Base-by-base conservation (phyloP, 2,888 invertebrate species). In the Coecobrya sp. region DNA sequence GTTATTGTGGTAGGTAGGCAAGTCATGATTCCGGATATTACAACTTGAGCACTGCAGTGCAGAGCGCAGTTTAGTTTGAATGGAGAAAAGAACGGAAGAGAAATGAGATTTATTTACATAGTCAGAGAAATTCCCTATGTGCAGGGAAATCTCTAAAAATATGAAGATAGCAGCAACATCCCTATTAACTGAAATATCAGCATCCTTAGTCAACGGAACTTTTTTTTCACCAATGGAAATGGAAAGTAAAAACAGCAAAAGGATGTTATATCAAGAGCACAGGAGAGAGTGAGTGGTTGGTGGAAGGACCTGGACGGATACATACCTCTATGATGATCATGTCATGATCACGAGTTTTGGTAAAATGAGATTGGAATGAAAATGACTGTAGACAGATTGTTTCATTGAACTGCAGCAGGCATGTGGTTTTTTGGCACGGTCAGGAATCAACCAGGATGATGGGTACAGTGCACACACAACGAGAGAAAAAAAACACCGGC, bases 41-140 rank as follows among this genome's bases (percentile, higher is more conserved):
- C 70, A 42, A 42, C 70, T 73, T 42, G 36, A 73, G 42, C 13
- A 10, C 19, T 73, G 42, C 8, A 36, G 70, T 73, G n/a, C 10
- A 73, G n/a, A n/a, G 7, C 11, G 70, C 19, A 42, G 36, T 36
- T 30, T n/a, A 27, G 8, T 27, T 13, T 25, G n/a, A 65, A 13
- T 30, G 52, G 19, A 45, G 19, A 79, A 13, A 27, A 86, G 73
- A 73, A 79, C 79, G 68, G 59, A 81, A 59, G 87, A 65, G 81
- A 52, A 88, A 81, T 55, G 55, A 89, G 70, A 89, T 84, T 36
- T 89, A 89, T 89, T 89, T 89, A 70, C 84, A 82, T 55, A 89
- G 82, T 70, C 89, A 89, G 52, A 49, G 22, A 89, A 89, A 84
- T 89, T 55, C 59, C 22, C 62, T 70, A 70, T 89, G 84, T 89